Evolutionary conservation across 1,140 invertebrate genomes (phyloP).

Genomic region (Lineus longissimus): DNA sequence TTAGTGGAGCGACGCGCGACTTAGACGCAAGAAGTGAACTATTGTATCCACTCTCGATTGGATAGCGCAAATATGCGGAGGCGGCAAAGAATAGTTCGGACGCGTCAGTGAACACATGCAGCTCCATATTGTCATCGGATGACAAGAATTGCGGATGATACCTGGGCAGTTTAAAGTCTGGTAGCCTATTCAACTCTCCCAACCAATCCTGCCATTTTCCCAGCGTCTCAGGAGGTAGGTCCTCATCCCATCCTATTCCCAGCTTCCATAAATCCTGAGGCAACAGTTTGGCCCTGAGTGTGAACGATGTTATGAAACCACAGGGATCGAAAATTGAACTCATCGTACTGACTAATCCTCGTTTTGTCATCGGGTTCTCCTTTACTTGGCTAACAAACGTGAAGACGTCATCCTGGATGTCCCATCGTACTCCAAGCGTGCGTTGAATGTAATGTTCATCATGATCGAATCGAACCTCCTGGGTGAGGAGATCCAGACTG

Average conservation of each 20-base stretch:
- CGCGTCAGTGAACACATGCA: conserved; percentile 8
- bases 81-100: not conserved
- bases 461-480: not conserved
- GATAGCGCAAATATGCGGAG: not conserved
- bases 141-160: conserved; percentile 8
- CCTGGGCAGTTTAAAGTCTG: not conserved
- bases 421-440: conserved; percentile 6
- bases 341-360: too few species aligned
- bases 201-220: conserved; percentile 11
- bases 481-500: too few species aligned
- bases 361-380: not conserved
- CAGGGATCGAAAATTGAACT: too few species aligned
- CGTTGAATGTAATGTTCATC: not conserved
- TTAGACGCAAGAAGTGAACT: not conserved
- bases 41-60: not conserved
- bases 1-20: too few species aligned
- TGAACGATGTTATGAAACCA: conserved; percentile 8
- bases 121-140: not conserved
- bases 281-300: conserved; percentile 11
- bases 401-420: too few species aligned
- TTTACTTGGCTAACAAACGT: not conserved
- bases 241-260: too few species aligned
- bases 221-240: too few species aligned
- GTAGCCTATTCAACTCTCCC: conserved; percentile 1
- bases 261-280: too few species aligned